Conservation (phyloP, 1,140 invertebrate genomes). For the Cepaea nemoralis region DNA sequence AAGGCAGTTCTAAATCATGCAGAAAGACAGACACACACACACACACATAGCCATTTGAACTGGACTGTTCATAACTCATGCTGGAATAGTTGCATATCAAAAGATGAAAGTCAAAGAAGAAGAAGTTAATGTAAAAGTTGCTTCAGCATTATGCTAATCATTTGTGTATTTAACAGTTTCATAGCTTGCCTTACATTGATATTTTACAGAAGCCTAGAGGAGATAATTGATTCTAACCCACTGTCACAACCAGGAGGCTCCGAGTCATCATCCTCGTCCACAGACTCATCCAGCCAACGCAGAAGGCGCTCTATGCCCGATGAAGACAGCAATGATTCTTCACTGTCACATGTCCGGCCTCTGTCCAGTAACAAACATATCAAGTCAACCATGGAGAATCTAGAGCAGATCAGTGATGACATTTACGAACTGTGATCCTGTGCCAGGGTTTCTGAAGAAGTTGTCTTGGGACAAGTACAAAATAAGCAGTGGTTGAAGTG, state of each 20-base stretch:
- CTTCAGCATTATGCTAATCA: too few species aligned
- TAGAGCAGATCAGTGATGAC: constrained; percentile 25
- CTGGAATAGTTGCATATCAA: too few species aligned
- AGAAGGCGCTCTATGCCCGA: constrained; percentile 12
- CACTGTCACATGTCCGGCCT: constrained; percentile 10
- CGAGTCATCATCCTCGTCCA: not conserved
- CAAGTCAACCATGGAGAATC: constrained; percentile 26
- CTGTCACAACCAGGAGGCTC: not conserved
- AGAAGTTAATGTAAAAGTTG: too few species aligned
- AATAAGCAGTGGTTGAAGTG: too few species aligned
- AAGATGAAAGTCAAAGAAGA: too few species aligned
- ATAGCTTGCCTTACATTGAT: too few species aligned
- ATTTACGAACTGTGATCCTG: constrained; percentile 23
- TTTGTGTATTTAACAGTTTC: too few species aligned
- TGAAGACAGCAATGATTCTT: constrained; percentile 15
- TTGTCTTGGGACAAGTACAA: not conserved
- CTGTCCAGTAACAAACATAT: constrained; percentile 13
- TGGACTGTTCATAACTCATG: too few species aligned
- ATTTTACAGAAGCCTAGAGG: constrained; percentile 5
- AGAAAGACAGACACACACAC: too few species aligned
- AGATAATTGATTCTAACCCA: constrained; percentile 14
- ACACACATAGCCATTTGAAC: too few species aligned
- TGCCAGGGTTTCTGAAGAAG: not conserved
- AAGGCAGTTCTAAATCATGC: too few species aligned
- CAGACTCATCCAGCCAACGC: constrained; percentile 2